Conservation (phyloP, 2,113 vertebrate species). For the Lophochroa leadbeateri region DNA sequence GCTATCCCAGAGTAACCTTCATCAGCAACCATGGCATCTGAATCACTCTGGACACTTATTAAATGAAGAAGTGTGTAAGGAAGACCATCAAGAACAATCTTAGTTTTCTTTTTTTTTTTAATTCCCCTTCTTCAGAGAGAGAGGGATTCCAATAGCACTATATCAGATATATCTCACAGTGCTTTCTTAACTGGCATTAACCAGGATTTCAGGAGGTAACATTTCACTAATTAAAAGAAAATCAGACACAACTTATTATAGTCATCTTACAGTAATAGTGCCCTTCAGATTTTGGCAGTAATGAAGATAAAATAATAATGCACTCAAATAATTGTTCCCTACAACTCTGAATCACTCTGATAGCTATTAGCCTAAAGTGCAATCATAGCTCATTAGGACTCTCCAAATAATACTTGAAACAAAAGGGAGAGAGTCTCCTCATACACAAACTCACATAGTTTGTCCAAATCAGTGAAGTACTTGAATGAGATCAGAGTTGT, state of each 20-base stretch:
- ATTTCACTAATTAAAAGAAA: constrained; percentile 54
- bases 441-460: not conserved
- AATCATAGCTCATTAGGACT: constrained; percentile 37
- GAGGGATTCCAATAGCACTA: not conserved
- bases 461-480: not conserved
- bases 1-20: not conserved
- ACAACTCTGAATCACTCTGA: constrained; percentile 28
- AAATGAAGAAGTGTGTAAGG: not conserved
- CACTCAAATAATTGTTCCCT: constrained; percentile 41
- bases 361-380: constrained; percentile 39
- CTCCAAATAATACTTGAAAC: constrained; percentile 38
- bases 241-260: constrained; percentile 19
- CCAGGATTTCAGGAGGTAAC: constrained; percentile 28
- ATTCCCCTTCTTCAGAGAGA: not conserved
- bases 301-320: constrained; percentile 56
- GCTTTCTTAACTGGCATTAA: constrained; percentile 27
- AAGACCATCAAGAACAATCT: not conserved
- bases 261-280: constrained; percentile 36
- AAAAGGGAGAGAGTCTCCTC: not conserved
- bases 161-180: not conserved
- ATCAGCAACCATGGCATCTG: not conserved
- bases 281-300: constrained; percentile 41
- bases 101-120: not conserved
- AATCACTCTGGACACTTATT: not conserved
- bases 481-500: not conserved